Percentiles rank a stretch among this genome's conserved stretches.
phyloP scores from a whole-genome alignment of 2,797 vertebrate species.

The Enteromius afrohamiltoni region DNA sequence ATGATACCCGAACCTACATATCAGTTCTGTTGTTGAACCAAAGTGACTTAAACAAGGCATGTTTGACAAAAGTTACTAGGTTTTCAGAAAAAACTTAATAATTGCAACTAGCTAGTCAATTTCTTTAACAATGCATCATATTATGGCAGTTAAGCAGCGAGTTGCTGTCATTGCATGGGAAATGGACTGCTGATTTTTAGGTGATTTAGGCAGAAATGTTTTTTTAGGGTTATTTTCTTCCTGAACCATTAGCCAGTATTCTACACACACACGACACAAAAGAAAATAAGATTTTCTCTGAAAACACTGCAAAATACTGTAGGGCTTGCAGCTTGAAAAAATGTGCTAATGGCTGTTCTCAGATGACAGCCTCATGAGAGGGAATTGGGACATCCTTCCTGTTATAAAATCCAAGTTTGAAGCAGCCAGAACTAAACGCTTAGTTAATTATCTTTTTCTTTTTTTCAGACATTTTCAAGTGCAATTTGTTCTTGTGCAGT shows the following conservation, averaged over 20 bases:
- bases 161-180: not conserved
- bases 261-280: not conserved
- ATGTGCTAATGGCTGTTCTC: not conserved
- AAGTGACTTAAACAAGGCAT: not conserved
- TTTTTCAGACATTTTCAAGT: constrained; percentile 2
- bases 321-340: not conserved
- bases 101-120: not conserved
- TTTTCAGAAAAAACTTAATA: not conserved
- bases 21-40: not conserved
- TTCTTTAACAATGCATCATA: not conserved
- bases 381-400: constrained; percentile 36
- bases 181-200: not conserved
- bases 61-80: not conserved
- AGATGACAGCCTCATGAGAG: not conserved
- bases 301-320: not conserved
- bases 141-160: not conserved
- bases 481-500: not conserved
- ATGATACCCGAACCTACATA: too few species aligned
- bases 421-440: not conserved
- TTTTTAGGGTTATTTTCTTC: not conserved
- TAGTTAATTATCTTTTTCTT: not conserved
- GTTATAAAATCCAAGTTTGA: not conserved
- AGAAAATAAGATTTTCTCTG: not conserved
- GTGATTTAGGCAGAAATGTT: not conserved
- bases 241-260: not conserved